phyloP scores from a whole-genome alignment of 2,113 vertebrate genomes.

The Salvelinus fontinalis region DNA sequence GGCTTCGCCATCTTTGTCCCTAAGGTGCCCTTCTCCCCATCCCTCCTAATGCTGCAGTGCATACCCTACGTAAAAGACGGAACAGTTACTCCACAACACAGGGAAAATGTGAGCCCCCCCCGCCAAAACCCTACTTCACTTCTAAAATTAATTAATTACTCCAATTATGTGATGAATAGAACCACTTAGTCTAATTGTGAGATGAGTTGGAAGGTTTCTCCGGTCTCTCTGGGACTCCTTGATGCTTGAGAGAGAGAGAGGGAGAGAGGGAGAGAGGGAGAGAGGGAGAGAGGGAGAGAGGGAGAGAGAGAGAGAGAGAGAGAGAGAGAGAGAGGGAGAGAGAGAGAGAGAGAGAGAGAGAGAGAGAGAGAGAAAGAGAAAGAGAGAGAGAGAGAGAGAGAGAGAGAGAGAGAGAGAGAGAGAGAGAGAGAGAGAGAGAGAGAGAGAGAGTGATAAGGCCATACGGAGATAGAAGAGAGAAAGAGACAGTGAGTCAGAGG shows the following conservation, averaged over 20 bases:
- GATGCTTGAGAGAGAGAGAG: slow-evolving; percentile 14
- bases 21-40: not conserved
- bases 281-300: no score
- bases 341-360: no score
- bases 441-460: not conserved
- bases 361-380: no score
- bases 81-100: slow-evolving; percentile 31
- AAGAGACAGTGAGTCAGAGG: not conserved
- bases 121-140: slow-evolving; percentile 16
- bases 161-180: slow-evolving; percentile 61
- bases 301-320: no score
- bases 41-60: not conserved
- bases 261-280: no score
- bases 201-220: slow-evolving; percentile 25
- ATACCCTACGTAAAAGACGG: not conserved
- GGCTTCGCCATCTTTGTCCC: not conserved
- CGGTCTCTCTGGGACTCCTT: slow-evolving; percentile 24
- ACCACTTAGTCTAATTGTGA: slow-evolving; percentile 59
- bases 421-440: not conserved
- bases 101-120: slow-evolving; percentile 43
- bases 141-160: slow-evolving; percentile 57
- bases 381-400: no score
- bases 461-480: not conserved
- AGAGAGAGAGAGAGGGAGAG: no score
- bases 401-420: no score